Evolutionary conservation across 2,797 vertebrate genomes (phyloP).

Genomic region (Mergus octosetaceus): DNA sequence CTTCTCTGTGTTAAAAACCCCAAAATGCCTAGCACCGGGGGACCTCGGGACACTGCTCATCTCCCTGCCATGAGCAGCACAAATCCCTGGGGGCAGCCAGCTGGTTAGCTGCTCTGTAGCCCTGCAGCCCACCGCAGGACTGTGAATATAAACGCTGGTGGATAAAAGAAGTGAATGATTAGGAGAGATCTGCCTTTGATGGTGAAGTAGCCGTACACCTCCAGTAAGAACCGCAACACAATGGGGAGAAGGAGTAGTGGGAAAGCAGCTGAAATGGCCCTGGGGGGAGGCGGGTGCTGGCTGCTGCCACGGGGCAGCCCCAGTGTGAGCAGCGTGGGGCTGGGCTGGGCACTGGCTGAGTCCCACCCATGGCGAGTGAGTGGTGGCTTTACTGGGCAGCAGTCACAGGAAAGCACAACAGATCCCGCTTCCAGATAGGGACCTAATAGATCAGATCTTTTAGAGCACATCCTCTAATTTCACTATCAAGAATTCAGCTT

Average conservation of each 20-base stretch:
- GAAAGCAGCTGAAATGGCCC: background rate
- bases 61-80: constrained; percentile 17
- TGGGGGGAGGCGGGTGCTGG: background rate
- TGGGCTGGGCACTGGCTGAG: background rate
- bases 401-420: background rate
- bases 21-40: background rate
- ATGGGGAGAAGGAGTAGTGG: background rate
- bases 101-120: background rate
- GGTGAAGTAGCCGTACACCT: background rate
- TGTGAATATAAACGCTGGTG: background rate
- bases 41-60: background rate
- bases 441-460: background rate
- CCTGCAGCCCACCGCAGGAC: background rate
- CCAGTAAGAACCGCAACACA: background rate
- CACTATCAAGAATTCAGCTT: background rate
- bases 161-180: background rate
- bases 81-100: constrained; percentile 18
- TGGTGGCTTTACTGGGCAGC: background rate
- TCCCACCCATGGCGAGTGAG: accelerated
- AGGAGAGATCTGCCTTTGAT: background rate
- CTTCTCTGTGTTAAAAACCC: background rate
- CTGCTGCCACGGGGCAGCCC: background rate
- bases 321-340: too few relatives aligned
- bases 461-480: background rate
- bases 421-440: background rate